Evolutionary conservation across 2,113 vertebrate genomes (phyloP).

Genomic region (Peromyscus maniculatus): DNA sequence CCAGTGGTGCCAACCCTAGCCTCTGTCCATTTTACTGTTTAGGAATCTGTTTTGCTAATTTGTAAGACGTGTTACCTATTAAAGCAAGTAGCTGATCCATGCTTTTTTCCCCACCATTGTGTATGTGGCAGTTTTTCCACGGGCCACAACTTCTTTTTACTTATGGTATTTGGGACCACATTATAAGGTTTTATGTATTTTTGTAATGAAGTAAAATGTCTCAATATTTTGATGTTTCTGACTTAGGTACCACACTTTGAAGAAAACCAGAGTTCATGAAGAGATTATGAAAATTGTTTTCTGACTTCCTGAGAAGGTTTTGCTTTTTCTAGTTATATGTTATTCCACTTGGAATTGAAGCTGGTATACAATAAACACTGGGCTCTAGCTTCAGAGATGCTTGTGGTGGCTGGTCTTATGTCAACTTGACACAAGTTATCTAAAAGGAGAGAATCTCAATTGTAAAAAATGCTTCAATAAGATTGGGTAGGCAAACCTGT

Average conservation of each 20-base stretch:
- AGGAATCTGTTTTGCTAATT: background rate
- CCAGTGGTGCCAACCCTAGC: background rate
- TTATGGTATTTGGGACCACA: background rate
- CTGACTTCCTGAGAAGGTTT: slow-evolving; percentile 33
- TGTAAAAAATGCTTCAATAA: background rate
- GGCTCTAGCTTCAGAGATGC: background rate
- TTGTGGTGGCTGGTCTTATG: background rate
- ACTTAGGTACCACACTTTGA: background rate
- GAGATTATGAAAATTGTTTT: slow-evolving; percentile 19
- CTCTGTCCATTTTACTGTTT: background rate
- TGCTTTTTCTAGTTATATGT: slow-evolving; percentile 3
- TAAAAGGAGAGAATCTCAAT: background rate
- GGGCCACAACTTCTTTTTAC: slow-evolving; percentile 1
- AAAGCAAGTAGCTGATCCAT: background rate
- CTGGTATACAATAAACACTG: background rate
- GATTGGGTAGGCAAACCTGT: background rate
- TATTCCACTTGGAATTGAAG: background rate
- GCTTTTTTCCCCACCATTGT: background rate
- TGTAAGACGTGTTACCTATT: background rate
- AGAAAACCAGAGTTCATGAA: background rate
- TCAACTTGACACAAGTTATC: background rate
- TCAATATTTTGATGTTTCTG: slow-evolving; percentile 22
- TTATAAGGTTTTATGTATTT: background rate
- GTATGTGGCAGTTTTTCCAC: background rate
- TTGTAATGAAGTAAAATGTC: slow-evolving; percentile 14